A percentile compares a stretch with the other conserved stretches of the same genome.
phyloP scores from a whole-genome alignment of 1,140 invertebrate genomes.

The Heliconius hewitsoni region DNA sequence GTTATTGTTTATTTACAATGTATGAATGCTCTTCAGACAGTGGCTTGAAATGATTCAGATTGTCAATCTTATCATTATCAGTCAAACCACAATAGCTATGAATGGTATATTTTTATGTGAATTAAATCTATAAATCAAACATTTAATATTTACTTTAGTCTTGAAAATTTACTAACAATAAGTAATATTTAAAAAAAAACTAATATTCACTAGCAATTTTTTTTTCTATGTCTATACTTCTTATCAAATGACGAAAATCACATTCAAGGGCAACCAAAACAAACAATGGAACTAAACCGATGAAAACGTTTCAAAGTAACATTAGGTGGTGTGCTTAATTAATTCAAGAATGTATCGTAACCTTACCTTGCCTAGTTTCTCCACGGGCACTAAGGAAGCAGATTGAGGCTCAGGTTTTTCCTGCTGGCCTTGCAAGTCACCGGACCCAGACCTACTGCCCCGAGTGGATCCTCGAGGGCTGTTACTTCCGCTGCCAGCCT shows the following conservation, averaged over 20 bases:
- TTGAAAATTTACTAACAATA: neutral
- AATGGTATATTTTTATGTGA: too few species aligned
- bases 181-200: neutral
- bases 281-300: conserved; percentile 18
- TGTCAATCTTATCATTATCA: conserved; percentile 8
- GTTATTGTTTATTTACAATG: neutral
- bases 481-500: conserved; percentile 64
- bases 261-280: conserved; percentile 29
- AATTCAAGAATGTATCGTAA: conserved; percentile 13
- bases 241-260: conserved; percentile 32
- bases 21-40: neutral
- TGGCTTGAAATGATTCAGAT: neutral
- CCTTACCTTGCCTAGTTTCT: conserved; percentile 86
- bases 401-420: conserved; percentile 72
- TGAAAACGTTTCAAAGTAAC: conserved; percentile 9
- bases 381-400: conserved; percentile 85
- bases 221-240: conserved; percentile 16
- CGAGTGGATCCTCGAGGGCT: conserved; percentile 74
- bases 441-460: conserved; percentile 82
- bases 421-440: conserved; percentile 70
- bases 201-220: neutral
- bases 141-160: neutral
- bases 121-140: neutral
- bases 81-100: neutral
- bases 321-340: neutral